phyloP scores from a whole-genome alignment of 2,797 vertebrate species.

The Chrosomus eos region DNA sequence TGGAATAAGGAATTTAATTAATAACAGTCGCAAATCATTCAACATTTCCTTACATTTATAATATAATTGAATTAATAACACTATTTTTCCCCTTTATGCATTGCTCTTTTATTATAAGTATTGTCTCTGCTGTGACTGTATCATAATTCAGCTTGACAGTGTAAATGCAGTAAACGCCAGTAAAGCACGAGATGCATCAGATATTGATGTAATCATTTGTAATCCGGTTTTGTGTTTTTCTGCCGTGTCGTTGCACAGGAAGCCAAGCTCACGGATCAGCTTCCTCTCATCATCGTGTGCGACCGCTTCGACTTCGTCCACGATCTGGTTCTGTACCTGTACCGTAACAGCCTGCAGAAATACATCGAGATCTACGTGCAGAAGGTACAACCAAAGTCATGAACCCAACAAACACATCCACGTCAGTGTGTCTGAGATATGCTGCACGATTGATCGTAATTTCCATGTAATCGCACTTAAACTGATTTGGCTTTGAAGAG shows the following conservation, averaged over 20 bases:
- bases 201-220: not conserved
- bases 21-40: not conserved
- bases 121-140: not conserved
- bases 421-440: not conserved
- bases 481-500: too few species aligned
- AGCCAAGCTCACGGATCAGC: slow-evolving; percentile 92
- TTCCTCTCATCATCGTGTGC: slow-evolving; percentile 94
- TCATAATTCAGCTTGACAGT: not conserved
- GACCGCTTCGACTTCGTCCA: slow-evolving; percentile 94
- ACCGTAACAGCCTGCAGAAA: slow-evolving; percentile 92
- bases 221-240: not conserved
- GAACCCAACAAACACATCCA: not conserved
- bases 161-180: not conserved
- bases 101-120: not conserved
- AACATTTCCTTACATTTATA: not conserved
- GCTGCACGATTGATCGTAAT: too few species aligned
- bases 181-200: not conserved
- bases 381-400: slow-evolving; percentile 79
- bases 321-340: slow-evolving; percentile 90
- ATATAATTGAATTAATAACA: not conserved
- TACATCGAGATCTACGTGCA: slow-evolving; percentile 96
- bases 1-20: not conserved
- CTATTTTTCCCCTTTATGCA: not conserved
- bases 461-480: too few species aligned
- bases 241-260: slow-evolving; percentile 74